Evolutionary conservation across 2,797 vertebrate genomes (phyloP).

Genomic region (Enteromius paludinosus): DNA sequence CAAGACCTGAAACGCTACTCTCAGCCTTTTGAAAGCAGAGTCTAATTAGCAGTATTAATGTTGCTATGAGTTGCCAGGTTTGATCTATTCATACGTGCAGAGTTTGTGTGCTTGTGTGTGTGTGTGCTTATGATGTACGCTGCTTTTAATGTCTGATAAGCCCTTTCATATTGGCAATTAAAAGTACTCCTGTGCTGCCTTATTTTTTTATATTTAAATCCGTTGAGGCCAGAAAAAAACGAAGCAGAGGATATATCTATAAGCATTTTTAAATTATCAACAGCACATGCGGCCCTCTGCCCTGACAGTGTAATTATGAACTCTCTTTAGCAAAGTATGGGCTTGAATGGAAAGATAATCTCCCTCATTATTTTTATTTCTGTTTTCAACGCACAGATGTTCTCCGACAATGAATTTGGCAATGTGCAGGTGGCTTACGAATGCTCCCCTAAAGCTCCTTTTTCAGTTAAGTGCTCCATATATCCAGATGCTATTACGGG

Average conservation of each 20-base stretch:
- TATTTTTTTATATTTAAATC: conserved; percentile 27
- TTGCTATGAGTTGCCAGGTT: conserved; percentile 33
- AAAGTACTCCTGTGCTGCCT: background rate
- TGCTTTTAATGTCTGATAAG: conserved; percentile 39
- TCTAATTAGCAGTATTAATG: conserved; percentile 53
- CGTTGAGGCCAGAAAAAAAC: background rate
- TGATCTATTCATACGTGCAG: conserved; percentile 11
- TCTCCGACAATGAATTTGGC: conserved; percentile 27
- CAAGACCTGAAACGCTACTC: conserved; percentile 36
- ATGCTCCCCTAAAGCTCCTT: conserved; percentile 33
- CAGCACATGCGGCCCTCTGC: background rate
- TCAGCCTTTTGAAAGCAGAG: conserved; percentile 41
- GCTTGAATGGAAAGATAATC: conserved; percentile 46
- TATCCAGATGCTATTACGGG: conserved; percentile 40
- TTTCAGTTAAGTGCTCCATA: conserved; percentile 38
- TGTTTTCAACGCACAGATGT: conserved; percentile 47
- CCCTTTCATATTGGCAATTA: conserved; percentile 30
- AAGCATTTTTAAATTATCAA: conserved; percentile 25
- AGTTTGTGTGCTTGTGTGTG: conserved; percentile 19
- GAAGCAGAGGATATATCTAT: conserved; percentile 7
- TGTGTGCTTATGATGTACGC: conserved; percentile 22
- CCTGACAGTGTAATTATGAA: conserved; percentile 37
- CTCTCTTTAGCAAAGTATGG: conserved; percentile 36
- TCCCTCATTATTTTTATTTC: conserved; percentile 43
- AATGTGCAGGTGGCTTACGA: conserved; percentile 47